Evolutionary conservation across 2,797 vertebrate genomes (phyloP).

Genomic region (Melanotaenia nigrans): DNA sequence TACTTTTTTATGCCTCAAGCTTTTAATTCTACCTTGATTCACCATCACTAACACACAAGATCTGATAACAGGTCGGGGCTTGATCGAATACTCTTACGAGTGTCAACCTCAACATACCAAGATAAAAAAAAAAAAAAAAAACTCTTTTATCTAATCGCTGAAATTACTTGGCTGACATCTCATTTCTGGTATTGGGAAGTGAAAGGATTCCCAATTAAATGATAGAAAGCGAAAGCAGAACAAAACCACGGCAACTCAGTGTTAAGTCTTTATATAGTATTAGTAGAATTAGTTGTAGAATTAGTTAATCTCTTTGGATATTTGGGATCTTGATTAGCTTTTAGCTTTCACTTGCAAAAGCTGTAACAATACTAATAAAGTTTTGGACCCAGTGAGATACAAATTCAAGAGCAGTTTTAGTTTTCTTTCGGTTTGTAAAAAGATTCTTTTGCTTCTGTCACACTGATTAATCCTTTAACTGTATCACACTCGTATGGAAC

Average conservation of each 20-base stretch:
- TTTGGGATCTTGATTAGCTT: background rate
- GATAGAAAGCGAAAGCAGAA: background rate
- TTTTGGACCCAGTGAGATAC: background rate
- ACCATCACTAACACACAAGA: background rate
- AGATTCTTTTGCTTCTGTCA: no score
- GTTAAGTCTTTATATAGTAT: background rate
- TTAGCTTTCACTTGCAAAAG: background rate
- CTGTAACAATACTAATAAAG: no score
- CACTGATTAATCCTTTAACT: no score
- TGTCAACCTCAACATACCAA: background rate
- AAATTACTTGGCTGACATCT: background rate
- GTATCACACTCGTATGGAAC: no score
- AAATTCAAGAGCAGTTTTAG: no score
- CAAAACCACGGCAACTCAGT: conserved; percentile 1
- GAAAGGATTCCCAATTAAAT: background rate
- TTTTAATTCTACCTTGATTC: background rate
- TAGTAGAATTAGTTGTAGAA: background rate
- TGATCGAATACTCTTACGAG: background rate
- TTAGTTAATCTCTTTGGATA: background rate
- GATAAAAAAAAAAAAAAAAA: background rate
- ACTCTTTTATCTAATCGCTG: background rate
- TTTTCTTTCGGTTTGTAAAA: no score
- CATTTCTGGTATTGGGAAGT: background rate
- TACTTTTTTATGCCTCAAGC: background rate
- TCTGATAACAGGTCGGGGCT: conserved; percentile 17